Percentiles rank a stretch among this genome's conserved stretches.
These are phyloP conservation scores for Polydrusus pterygomalis DNA, from an alignment of 2,888 invertebrate species.

Conservation along the genomic window DNA sequence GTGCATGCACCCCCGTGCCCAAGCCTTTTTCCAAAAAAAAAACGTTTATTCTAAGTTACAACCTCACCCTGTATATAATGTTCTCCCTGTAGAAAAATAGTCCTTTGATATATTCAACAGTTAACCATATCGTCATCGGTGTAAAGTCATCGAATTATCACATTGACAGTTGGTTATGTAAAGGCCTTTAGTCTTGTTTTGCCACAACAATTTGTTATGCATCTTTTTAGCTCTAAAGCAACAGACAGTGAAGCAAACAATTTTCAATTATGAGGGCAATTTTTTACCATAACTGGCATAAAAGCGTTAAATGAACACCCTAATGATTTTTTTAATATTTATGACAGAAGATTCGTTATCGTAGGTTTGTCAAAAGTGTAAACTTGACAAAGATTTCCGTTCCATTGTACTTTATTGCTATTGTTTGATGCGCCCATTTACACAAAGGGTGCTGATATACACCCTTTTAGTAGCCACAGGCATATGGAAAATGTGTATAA, in stretches of 20 bases:
- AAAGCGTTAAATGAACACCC: constrained; percentile 2
- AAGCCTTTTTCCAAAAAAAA: no score
- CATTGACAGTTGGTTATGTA: background rate
- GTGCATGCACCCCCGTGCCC: no score
- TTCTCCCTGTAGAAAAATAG: background rate
- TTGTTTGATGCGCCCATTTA: constrained; percentile 42
- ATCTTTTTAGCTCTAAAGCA: no score
- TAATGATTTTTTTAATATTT: constrained; percentile 28
- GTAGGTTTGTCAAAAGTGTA: constrained; percentile 37
- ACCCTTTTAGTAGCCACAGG: constrained; percentile 46
- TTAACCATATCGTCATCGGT: background rate
- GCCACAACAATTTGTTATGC: background rate
- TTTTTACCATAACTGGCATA: background rate
- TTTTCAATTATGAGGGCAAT: no score
- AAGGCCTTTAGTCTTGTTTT: background rate
- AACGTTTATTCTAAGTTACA: no score
- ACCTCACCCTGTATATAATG: no score
- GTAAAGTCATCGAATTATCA: no score
- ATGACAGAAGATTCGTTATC: constrained; percentile 40
- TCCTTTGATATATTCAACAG: background rate
- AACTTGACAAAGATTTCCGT: constrained; percentile 51
- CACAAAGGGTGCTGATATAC: constrained; percentile 40
- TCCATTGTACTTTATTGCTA: constrained; percentile 39
- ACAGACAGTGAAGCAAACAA: no score
- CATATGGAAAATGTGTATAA: constrained; percentile 36